These are phyloP conservation scores for Agrenia bidenticulata DNA, from an alignment of 2,888 invertebrate species.

Conservation along the genomic window DNA sequence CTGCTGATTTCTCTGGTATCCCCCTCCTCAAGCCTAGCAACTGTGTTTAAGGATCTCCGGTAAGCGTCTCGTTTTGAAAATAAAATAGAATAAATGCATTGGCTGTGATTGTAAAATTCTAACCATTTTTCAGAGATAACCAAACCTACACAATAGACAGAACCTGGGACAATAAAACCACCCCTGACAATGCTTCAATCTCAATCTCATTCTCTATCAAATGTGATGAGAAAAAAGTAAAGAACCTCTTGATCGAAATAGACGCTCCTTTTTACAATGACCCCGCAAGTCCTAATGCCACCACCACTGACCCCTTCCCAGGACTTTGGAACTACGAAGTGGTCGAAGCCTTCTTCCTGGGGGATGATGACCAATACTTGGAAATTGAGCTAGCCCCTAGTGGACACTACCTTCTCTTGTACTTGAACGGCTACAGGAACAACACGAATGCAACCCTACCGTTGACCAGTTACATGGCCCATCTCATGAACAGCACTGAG, in stretches of 20 bases:
- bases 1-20: no score
- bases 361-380: conserved; percentile 58
- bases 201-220: not conserved
- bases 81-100: no score
- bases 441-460: not conserved
- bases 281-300: conserved; percentile 55
- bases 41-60: no score
- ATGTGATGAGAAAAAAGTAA: not conserved
- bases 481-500: not conserved
- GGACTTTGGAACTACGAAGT: conserved; percentile 59
- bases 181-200: not conserved
- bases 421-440: conserved; percentile 53
- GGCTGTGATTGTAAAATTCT: no score
- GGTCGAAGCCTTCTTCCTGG: conserved; percentile 61
- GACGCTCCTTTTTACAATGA: conserved; percentile 57
- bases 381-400: conserved; percentile 60
- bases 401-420: conserved; percentile 57
- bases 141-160: conserved; percentile 1
- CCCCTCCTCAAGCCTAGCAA: no score
- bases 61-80: no score
- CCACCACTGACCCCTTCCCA: conserved; percentile 55
- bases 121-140: not conserved
- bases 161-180: conserved; percentile 17
- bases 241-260: conserved; percentile 17
- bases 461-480: not conserved